Base-by-base conservation (phyloP, 2,113 vertebrate genomes). In the Pagrus major region DNA sequence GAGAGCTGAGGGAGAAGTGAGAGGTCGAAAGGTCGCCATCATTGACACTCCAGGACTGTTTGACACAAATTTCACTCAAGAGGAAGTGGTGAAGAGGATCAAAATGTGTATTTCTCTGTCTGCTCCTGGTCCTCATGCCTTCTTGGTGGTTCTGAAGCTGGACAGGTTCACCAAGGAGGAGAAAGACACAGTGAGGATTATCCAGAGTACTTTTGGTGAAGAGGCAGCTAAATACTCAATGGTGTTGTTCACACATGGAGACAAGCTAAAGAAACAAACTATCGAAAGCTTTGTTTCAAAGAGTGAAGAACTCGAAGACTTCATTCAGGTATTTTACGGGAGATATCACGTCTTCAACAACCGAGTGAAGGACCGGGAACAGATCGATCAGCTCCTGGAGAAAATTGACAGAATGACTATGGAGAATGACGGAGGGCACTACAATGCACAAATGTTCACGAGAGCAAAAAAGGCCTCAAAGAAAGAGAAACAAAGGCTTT, bases 21-120 rank as follows among this genome's bases (percentile, higher is more conserved):
- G 42, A 0, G 84, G 72, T 5, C 77, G 9, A 39, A 54, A 72
- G 3, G 14, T 95, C 0, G 14, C 81, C 0, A 65, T 94, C 0
- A 71, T 94, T 0, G 94, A 95, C 58, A 95, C 90, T 0, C 93
- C 94, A 0, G 94, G 91, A 4, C 61, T 95, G 35, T 95, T 94
- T 35, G 90, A 95, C 82, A 93, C 92, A 0, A 54, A 86, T 3
- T 7, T 44, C 0, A 9, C 1, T 0, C 56, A 89, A 14, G 77
- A 66, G 0, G 83, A 92, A 16, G 89, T 84, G 0, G 0, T 6
- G 9, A 76, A 9, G 14, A 90, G 84, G 86, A 91, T 94, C 0
- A 15, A 6, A 12, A 65, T 5, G 1, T 93, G 91, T 9, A 60
- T 91, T 6, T 41, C 80, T 3, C 78, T 92, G 56, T 78, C 83